Conservation (phyloP, 2,888 invertebrate genomes). For the Rotaria magnacalcarata region DNA sequence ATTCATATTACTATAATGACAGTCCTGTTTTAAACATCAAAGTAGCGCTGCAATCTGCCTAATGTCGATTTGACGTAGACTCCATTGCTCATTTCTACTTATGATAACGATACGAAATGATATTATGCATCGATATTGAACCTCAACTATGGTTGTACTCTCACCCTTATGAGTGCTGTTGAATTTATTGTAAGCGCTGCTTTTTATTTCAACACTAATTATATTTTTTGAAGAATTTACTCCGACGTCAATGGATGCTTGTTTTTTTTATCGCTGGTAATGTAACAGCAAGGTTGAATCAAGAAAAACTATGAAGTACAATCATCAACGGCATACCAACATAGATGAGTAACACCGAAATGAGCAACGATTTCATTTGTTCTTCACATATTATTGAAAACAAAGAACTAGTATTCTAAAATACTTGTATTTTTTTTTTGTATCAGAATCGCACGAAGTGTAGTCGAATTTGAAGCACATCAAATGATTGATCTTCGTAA, state of each 20-base stretch:
- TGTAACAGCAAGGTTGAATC: neutral
- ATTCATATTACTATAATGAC: constrained; percentile 75
- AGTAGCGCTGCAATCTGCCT: constrained; percentile 74
- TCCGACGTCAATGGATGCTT: neutral
- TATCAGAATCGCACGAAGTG: neutral
- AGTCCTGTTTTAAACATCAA: constrained; percentile 76
- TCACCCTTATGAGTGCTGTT: no score
- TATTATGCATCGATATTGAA: no score
- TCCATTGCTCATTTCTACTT: constrained; percentile 72
- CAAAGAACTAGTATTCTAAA: no score
- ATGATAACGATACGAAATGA: no score
- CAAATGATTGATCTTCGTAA: neutral
- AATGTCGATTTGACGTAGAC: constrained; percentile 81
- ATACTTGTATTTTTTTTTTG: no score
- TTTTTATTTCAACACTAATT: no score
- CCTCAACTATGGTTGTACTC: no score
- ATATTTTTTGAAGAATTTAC: constrained; percentile 76
- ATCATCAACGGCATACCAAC: neutral
- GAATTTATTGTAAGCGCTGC: no score
- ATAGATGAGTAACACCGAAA: neutral
- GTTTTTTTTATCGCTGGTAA: neutral
- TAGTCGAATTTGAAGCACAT: neutral
- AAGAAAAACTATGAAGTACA: neutral
- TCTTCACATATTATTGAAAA: neutral
- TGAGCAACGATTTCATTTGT: neutral